Conservation (phyloP, 2,113 vertebrate species). For the Otis tarda region DNA sequence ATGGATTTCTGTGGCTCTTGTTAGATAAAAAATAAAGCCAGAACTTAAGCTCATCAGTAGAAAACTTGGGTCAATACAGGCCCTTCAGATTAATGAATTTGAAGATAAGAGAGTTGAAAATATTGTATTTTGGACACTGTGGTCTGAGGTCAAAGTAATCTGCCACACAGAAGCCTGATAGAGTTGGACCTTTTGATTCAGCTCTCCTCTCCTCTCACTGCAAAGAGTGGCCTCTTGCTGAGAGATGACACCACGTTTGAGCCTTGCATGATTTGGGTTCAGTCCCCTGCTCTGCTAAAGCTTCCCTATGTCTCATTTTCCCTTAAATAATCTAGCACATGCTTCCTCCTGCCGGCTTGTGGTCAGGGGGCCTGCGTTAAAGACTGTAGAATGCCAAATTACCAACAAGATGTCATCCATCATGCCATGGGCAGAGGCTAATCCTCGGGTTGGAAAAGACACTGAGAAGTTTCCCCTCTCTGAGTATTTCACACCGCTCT, state of each 20-base stretch:
- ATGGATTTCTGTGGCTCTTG: background rate
- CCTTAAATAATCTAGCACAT: background rate
- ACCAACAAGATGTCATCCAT: background rate
- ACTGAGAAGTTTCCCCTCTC: background rate
- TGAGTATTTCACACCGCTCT: accelerated
- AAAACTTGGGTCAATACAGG: background rate
- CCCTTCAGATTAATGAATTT: background rate
- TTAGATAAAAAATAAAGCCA: background rate
- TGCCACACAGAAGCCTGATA: background rate
- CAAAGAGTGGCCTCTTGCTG: background rate
- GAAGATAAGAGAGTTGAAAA: background rate
- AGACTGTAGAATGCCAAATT: background rate
- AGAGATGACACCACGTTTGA: accelerated
- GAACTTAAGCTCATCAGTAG: background rate
- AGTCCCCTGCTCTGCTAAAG: background rate
- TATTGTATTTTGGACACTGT: background rate
- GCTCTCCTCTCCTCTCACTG: background rate
- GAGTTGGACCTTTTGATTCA: background rate
- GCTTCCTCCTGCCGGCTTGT: background rate
- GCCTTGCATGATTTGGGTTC: background rate
- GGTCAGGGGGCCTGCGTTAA: background rate
- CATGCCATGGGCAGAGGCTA: background rate
- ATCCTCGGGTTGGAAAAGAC: background rate
- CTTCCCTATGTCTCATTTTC: background rate
- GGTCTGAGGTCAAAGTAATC: background rate